Evolutionary conservation across 2,888 invertebrate genomes (phyloP).

Genomic region (Melanchra persicariae): DNA sequence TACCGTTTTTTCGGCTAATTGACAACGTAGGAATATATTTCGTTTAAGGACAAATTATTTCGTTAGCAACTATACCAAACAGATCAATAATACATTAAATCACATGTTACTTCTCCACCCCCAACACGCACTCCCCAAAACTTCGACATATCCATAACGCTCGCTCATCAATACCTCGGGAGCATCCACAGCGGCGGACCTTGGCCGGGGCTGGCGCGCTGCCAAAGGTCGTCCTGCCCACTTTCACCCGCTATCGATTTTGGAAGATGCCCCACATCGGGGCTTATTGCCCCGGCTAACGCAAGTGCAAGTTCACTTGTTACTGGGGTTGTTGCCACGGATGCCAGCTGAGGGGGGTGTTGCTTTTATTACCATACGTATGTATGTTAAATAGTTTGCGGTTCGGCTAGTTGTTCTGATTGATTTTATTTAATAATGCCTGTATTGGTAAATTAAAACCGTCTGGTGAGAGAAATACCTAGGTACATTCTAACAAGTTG

Average conservation of each 20-base stretch:
- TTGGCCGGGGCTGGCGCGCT: conserved; percentile 66
- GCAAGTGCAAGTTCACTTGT: conserved; percentile 59
- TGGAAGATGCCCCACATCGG: conserved; percentile 62
- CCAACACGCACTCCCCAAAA: conserved; percentile 7
- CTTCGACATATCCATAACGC: conserved; percentile 24
- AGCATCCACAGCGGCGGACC: conserved; percentile 57
- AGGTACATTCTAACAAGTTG: neutral
- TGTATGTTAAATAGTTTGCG: neutral
- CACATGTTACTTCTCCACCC: neutral
- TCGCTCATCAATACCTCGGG: conserved; percentile 46
- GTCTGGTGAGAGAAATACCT: too few relatives aligned
- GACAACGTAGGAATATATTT: neutral
- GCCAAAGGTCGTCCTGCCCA: conserved; percentile 70
- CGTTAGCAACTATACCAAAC: neutral
- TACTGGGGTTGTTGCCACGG: conserved; percentile 38
- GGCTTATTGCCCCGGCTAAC: conserved; percentile 52
- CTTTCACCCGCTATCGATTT: conserved; percentile 73
- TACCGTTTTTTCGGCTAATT: neutral
- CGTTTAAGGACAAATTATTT: neutral
- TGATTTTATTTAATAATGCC: neutral
- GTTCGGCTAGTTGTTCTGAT: neutral
- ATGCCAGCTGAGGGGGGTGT: conserved; percentile 24
- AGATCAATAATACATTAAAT: neutral
- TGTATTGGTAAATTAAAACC: too few relatives aligned
- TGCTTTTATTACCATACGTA: conserved; percentile 2